phyloP scores from a whole-genome alignment of 2,888 invertebrate genomes.

The Melanchra persicariae region DNA sequence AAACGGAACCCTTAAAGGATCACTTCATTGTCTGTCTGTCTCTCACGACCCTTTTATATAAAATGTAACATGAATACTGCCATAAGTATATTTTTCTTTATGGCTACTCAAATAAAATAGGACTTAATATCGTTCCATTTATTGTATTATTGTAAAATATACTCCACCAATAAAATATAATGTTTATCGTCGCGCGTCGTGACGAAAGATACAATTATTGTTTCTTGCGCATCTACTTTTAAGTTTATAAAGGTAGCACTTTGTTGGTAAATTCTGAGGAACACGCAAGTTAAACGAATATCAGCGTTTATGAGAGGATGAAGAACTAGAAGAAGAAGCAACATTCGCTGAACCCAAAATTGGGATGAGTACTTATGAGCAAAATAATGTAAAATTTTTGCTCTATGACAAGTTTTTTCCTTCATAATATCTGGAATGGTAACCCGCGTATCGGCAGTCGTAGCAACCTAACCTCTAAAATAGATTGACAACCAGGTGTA shows the following conservation, averaged over 20 bases:
- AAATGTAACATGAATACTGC: neutral
- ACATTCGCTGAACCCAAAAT: neutral
- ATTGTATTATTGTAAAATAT: neutral
- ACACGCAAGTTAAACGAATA: too few species aligned
- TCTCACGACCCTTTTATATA: too few species aligned
- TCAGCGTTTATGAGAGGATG: neutral
- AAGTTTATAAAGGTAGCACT: neutral
- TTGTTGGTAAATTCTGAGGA: neutral
- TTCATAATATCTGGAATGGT: neutral
- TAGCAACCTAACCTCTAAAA: too few species aligned
- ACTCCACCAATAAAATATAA: neutral
- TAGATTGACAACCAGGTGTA: too few species aligned
- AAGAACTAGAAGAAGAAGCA: neutral
- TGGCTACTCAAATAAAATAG: neutral
- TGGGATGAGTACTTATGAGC: neutral
- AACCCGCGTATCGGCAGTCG: too few species aligned
- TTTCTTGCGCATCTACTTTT: neutral
- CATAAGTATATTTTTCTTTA: neutral
- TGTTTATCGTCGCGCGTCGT: neutral
- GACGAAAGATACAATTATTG: slow-evolving; percentile 13
- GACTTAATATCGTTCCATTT: neutral
- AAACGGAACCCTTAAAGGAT: too few species aligned
- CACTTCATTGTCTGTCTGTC: too few species aligned
- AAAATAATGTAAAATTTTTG: neutral
- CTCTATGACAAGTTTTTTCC: neutral